Base-by-base conservation (phyloP, 2,797 vertebrate genomes). In the Numenius phaeopus region DNA sequence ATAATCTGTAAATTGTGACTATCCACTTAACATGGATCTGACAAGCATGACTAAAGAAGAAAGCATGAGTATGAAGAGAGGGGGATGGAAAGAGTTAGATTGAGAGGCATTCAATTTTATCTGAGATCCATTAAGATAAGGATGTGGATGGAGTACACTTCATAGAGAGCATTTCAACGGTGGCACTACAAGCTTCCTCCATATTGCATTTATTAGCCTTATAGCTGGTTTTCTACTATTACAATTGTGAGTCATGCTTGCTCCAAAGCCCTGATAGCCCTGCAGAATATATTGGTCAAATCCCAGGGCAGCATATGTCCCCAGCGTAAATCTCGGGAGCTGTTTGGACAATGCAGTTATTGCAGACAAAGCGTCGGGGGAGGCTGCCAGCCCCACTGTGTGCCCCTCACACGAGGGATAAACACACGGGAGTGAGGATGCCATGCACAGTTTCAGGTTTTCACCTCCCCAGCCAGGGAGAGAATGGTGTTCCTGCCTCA, bases 71-170 rank as follows among this genome's bases (percentile, higher is more conserved):
- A 30, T 30, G 69, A 61, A 88, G 44, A 85, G 29, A 69, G 82
- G 67, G 26, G 24, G 37, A 69, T 65, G 27, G 44, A 81, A 94
- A 69, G 89, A 44, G 16, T 72, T 71, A 44, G 39, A 59, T 4
- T 77, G 55, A 96, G 76, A 87, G 61, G 50, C 83, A 65, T 95
- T 94, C 70, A 30, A 42, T 94, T 92, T 90, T 87, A 44, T 70
- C 79, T 76, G 89, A 91, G 75, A 76, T 94, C 89, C 90, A 86
- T 72, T 88, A 92, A 96, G 87, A 86, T 88, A 83, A 92, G 82
- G 49, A 65, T 39, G 37, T 54, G 54, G 39, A 58, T 92, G 30
- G 71, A 96, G 87, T 49, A 70, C 64, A 72, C 93, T 93, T 91
- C 52, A 83, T 1, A 55, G 66, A 90, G 42, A 67, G 52, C 32